phyloP scores from a whole-genome alignment of 2,113 vertebrate genomes.

The Otocyon megalotis region DNA sequence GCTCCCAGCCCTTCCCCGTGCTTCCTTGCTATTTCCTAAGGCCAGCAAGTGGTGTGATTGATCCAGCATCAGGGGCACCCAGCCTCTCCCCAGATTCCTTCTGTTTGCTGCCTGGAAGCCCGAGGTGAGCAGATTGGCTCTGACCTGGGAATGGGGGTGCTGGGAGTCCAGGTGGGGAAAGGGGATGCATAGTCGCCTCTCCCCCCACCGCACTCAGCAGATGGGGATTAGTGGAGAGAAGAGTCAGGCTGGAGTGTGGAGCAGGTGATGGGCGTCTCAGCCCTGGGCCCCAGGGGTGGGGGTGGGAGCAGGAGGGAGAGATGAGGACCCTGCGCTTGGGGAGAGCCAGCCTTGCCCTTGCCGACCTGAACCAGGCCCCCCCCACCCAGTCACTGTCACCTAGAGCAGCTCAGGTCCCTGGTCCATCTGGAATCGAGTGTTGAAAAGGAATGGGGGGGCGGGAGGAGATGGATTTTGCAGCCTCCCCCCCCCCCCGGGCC shows the following conservation, averaged over 20 bases:
- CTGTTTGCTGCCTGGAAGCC: neutral
- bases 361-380: neutral
- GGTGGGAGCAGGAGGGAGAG: neutral
- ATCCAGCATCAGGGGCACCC: neutral
- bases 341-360: neutral
- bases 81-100: neutral
- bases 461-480: neutral
- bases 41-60: neutral
- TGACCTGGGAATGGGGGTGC: neutral
- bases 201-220: neutral
- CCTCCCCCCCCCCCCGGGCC: neutral
- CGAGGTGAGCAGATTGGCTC: neutral
- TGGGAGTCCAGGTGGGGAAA: neutral
- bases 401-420: no score
- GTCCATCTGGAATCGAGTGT: neutral
- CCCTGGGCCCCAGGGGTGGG: no score
- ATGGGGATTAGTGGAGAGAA: neutral
- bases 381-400: neutral
- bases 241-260: neutral
- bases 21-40: neutral
- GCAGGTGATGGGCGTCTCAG: rapidly evolving
- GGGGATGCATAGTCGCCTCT: neutral
- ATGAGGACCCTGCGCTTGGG: neutral
- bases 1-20: neutral
- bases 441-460: neutral